phyloP scores from a whole-genome alignment of 2,113 vertebrate species.

The Poeciliopsis prolifica region DNA sequence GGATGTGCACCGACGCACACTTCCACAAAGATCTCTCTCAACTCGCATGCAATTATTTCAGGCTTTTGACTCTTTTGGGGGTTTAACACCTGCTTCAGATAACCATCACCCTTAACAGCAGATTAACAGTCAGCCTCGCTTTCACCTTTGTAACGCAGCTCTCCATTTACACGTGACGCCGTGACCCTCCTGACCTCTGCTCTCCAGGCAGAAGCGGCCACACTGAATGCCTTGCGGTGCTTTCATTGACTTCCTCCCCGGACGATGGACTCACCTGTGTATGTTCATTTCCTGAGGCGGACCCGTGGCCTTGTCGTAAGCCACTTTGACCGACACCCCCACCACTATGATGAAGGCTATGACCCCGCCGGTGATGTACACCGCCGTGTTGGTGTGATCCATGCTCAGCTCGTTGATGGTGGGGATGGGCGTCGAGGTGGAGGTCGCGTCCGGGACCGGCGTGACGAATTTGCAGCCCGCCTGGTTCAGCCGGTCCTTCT shows the following conservation, averaged over 20 bases:
- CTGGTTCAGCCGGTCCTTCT: slow-evolving; percentile 93
- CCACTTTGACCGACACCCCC: slow-evolving; percentile 95
- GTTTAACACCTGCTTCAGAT: slow-evolving; percentile 18
- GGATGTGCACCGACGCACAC: neutral
- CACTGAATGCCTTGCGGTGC: no score
- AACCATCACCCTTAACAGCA: neutral
- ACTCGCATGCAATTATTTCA: slow-evolving; percentile 24
- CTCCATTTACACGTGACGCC: neutral
- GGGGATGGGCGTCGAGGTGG: slow-evolving; percentile 78
- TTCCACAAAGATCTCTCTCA: slow-evolving; percentile 22
- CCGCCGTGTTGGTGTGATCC: slow-evolving; percentile 96
- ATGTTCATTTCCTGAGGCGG: slow-evolving; percentile 99
- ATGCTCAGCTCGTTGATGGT: slow-evolving; percentile 89
- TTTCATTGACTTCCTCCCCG: no score
- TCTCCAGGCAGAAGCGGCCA: neutral
- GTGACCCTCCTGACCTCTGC: neutral
- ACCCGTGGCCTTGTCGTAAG: slow-evolving; percentile 96
- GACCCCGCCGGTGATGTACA: slow-evolving; percentile 97
- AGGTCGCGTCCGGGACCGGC: slow-evolving; percentile 88
- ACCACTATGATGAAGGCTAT: slow-evolving; percentile 95
- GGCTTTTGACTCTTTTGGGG: slow-evolving; percentile 18
- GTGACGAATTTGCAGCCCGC: slow-evolving; percentile 90
- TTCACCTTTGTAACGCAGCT: neutral
- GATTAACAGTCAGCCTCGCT: neutral
- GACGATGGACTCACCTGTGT: slow-evolving; percentile 86